Evolutionary conservation across 2,113 vertebrate species (phyloP).

Genomic region (Notarius lentiginosus): DNA sequence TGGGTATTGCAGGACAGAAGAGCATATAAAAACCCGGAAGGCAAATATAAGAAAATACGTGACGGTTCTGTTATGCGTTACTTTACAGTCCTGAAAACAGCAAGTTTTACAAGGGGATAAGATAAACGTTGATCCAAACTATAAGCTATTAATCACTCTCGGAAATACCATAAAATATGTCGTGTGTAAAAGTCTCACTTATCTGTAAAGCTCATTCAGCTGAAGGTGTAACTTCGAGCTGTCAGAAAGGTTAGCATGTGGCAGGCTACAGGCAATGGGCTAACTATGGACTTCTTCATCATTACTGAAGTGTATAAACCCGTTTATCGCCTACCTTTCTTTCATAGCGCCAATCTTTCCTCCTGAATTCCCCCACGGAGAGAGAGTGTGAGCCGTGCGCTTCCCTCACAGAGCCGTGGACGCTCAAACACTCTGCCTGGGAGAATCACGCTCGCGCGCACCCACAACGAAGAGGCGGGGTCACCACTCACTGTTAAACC

Average conservation of each 20-base stretch:
- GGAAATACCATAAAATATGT: background rate
- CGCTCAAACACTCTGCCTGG: constrained; percentile 14
- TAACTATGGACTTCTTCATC: background rate
- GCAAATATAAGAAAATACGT: background rate
- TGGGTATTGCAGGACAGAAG: no score
- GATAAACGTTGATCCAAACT: background rate
- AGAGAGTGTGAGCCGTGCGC: background rate
- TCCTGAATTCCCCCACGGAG: background rate
- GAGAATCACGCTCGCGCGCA: constrained; percentile 36
- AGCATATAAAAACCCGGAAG: no score
- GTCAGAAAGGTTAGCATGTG: constrained; percentile 11
- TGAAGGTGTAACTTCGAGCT: background rate
- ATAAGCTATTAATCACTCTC: background rate
- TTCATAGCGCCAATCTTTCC: background rate
- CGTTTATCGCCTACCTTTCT: constrained; percentile 26
- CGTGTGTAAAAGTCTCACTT: background rate
- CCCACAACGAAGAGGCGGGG: constrained; percentile 37
- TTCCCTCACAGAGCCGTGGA: background rate
- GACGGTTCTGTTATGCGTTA: background rate
- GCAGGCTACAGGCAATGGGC: background rate
- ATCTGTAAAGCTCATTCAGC: background rate
- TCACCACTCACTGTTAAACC: background rate
- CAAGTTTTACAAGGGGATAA: background rate
- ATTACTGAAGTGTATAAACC: constrained; percentile 17
- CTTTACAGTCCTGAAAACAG: background rate